Conservation (phyloP, 2,888 invertebrate genomes). For the Barypeithes pellucidus region DNA sequence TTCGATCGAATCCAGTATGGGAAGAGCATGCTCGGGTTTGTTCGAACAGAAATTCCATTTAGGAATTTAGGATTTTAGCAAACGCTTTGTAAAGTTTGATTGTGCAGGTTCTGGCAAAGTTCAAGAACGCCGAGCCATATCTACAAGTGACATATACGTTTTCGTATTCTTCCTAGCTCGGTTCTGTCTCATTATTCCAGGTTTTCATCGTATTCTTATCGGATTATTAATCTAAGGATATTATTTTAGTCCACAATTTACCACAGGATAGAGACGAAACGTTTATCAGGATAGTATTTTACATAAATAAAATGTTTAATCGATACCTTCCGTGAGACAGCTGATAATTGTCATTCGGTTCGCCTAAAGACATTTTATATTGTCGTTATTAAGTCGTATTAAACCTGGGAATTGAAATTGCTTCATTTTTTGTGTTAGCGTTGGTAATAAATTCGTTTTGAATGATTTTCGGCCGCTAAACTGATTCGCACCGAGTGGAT, state of each 20-base stretch:
- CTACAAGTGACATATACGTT: not conserved
- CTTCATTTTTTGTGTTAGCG: too few relatives aligned
- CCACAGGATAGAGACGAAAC: constrained; percentile 57
- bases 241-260: constrained; percentile 59
- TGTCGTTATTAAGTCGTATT: constrained; percentile 30
- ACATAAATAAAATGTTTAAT: constrained; percentile 60
- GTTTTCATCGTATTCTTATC: constrained; percentile 36
- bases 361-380: constrained; percentile 1
- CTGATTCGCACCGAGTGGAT: too few relatives aligned
- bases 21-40: too few relatives aligned
- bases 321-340: constrained; percentile 56
- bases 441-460: too few relatives aligned
- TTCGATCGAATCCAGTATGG: too few relatives aligned
- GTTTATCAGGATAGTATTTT: constrained; percentile 57
- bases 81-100: too few relatives aligned
- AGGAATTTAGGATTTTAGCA: too few relatives aligned
- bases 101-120: too few relatives aligned
- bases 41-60: too few relatives aligned
- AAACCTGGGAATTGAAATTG: constrained; percentile 49
- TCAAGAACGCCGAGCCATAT: too few relatives aligned
- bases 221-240: constrained; percentile 47
- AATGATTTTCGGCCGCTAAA: too few relatives aligned
- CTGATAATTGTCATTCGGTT: constrained; percentile 39
- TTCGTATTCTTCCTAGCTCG: not conserved
- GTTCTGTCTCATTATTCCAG: constrained; percentile 23